phyloP scores from a whole-genome alignment of 2,888 invertebrate genomes.

The Epicampocera succincta region DNA sequence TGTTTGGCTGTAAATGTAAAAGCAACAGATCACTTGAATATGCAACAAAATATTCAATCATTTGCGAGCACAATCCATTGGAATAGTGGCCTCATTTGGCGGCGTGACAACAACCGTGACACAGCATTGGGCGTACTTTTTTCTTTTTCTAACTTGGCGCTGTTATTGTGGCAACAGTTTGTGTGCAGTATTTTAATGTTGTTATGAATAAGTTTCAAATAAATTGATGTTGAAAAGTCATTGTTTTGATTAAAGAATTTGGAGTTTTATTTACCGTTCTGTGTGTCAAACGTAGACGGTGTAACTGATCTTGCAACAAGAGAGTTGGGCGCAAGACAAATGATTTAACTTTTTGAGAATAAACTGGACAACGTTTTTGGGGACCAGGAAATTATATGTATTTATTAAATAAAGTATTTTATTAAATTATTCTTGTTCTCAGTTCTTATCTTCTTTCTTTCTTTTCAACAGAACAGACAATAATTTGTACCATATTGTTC shows the following conservation, averaged over 20 bases:
- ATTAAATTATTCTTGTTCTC: too few species aligned
- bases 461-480: too few species aligned
- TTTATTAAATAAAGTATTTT: too few species aligned
- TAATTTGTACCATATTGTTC: too few species aligned
- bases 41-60: slow-evolving; percentile 37
- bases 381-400: too few species aligned
- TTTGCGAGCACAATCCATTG: slow-evolving; percentile 32
- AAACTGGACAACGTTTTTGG: too few species aligned
- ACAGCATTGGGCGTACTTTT: slow-evolving; percentile 57
- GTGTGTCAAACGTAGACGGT: slow-evolving; percentile 2
- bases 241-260: slow-evolving; percentile 50
- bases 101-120: slow-evolving; percentile 64
- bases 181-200: slow-evolving; percentile 21
- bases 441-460: too few species aligned
- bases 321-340: too few species aligned
- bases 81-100: slow-evolving; percentile 57
- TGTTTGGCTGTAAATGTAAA: slow-evolving; percentile 1
- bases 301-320: slow-evolving; percentile 27
- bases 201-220: slow-evolving; percentile 43
- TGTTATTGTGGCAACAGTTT: slow-evolving; percentile 13
- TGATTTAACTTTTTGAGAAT: too few species aligned
- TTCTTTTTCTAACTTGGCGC: slow-evolving; percentile 5
- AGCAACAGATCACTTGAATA: slow-evolving; percentile 37
- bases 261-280: slow-evolving; percentile 3
- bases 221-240: slow-evolving; percentile 37